Evolutionary conservation across 2,113 vertebrate species (phyloP).

Genomic region (Leptosomus discolor): DNA sequence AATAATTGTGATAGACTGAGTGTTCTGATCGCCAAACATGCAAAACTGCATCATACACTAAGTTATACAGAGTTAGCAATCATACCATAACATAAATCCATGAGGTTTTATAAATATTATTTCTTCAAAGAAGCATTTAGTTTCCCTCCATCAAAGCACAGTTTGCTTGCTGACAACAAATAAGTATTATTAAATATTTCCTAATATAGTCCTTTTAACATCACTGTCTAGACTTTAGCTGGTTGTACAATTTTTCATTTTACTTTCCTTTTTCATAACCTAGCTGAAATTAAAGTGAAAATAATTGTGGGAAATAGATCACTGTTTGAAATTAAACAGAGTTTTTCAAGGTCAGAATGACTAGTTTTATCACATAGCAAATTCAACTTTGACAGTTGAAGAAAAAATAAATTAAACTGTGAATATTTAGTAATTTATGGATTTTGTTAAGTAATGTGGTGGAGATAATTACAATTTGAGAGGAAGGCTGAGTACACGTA

Average conservation of each 20-base stretch:
- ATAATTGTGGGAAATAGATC: background rate
- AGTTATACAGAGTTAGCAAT: background rate
- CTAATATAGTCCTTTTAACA: background rate
- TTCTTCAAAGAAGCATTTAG: background rate
- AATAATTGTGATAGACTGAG: background rate
- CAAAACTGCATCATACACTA: background rate
- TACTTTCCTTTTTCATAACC: background rate
- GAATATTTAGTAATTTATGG: background rate
- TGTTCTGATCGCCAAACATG: background rate
- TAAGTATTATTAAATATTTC: constrained; percentile 33
- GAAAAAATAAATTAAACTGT: constrained; percentile 1
- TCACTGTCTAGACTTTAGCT: constrained; percentile 44
- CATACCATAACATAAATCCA: background rate
- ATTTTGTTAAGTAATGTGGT: background rate
- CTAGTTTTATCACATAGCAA: background rate
- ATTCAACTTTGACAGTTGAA: background rate
- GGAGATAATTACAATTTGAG: background rate
- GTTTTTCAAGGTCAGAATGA: background rate
- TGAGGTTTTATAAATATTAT: background rate
- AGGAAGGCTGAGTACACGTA: background rate
- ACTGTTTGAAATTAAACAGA: background rate
- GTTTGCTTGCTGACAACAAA: background rate
- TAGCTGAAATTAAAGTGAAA: constrained; percentile 36
- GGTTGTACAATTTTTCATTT: constrained; percentile 25
- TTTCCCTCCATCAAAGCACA: background rate